Conservation (phyloP, 2,797 vertebrate species). For the Pseudochirops corinnae region DNA sequence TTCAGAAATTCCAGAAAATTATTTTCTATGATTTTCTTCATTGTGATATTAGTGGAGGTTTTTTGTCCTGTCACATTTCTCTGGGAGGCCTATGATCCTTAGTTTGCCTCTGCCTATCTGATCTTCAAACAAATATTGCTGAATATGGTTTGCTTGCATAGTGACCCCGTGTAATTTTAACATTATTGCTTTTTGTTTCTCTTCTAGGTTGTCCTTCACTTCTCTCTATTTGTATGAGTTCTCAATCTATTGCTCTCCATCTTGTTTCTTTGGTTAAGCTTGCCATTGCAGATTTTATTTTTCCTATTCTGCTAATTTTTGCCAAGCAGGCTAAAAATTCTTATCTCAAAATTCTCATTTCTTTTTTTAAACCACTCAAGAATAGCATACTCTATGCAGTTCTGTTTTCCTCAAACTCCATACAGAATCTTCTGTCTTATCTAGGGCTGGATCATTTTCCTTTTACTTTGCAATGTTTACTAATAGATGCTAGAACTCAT, state of each 20-base stretch:
- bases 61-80: not conserved
- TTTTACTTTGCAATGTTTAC: not conserved
- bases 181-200: no score
- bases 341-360: not conserved
- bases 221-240: no score
- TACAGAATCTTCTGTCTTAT: not conserved
- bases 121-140: not conserved
- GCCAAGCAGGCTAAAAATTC: no score
- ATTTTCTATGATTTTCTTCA: not conserved
- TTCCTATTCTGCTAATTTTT: no score
- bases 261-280: no score
- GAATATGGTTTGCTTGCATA: not conserved
- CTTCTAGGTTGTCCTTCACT: no score
- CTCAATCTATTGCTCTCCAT: no score
- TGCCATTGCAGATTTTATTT: no score
- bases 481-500: not conserved
- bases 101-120: not conserved
- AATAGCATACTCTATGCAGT: not conserved
- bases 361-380: not conserved
- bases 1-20: not conserved
- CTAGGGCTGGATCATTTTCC: not conserved
- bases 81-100: not conserved
- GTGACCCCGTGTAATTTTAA: no score
- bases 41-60: not conserved
- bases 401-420: no score